Base-by-base conservation (phyloP, 2,888 invertebrate species). In the Leptinotarsa juncta region DNA sequence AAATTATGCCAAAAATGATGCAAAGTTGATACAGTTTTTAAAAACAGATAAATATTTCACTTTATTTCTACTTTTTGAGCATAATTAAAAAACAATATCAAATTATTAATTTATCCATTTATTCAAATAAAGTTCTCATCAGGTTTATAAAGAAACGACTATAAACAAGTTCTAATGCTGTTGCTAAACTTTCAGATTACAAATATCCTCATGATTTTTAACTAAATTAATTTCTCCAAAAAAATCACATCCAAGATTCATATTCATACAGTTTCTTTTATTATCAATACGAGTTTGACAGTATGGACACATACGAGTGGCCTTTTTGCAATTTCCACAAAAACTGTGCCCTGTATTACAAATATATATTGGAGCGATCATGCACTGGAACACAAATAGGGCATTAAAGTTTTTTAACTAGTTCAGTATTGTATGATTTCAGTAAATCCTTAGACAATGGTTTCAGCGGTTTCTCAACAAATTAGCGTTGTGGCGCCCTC, bases 291-390 rank as follows among this genome's bases (percentile, higher is more conserved):
- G 32, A 62, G 62, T 42, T 26, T 32, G 26, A 62, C 42, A 62
- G n/a, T 42, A 62, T 32, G 42, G 42, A 62, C 62, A 62, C 16
- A 10, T 3, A 18, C 18, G 3, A 16, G 32, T 3, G 5, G 26
- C 4, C 42, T 32, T 2, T 62, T 62, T 62, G 20, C 42, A 62
- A 3, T 62, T 5, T 62, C 18, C n/a, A 42, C 62, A 62, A 7
- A 62, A 16, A 32, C 32, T 62, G n/a, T 62, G 62, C 2, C 62
- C 62, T 10, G 62, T 62, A n/a, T 62, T 32, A 32, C 62, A 62
- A 62, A 62, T 62, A 32, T 42, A 62, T 18, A 62, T 42, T n/a
- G 62, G 62, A 18, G 62, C 26, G 4, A 42, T 7, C 62, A 62
- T 62, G 32, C 42, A 62, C n/a, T 26, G 62, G 10, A 26, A n/a